phyloP scores from a whole-genome alignment of 2,888 invertebrate genomes.

The Hipparchia semele region DNA sequence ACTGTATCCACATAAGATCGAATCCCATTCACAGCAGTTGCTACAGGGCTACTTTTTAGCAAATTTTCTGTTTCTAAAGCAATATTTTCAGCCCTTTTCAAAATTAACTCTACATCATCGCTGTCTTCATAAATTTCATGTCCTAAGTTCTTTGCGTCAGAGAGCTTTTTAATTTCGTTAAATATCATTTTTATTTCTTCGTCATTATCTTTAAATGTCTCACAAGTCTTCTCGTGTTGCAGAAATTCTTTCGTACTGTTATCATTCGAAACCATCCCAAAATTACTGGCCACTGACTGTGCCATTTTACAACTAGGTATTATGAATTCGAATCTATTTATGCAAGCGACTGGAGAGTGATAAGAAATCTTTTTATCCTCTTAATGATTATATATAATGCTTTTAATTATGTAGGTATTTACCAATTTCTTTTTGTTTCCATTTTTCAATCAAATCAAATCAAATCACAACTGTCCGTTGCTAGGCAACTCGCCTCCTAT shows the following conservation, averaged over 20 bases:
- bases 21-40: constrained; percentile 43
- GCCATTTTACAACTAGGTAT: constrained; percentile 49
- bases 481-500: constrained; percentile 36
- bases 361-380: not conserved
- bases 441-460: constrained; percentile 19
- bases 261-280: constrained; percentile 63
- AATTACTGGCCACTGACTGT: constrained; percentile 45
- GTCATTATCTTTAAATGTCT: constrained; percentile 73
- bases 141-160: constrained; percentile 57
- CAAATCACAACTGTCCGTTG: constrained; percentile 34
- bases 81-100: constrained; percentile 73
- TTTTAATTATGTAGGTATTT: not conserved
- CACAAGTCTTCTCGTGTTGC: constrained; percentile 70
- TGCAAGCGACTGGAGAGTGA: not conserved
- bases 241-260: constrained; percentile 76
- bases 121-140: constrained; percentile 59
- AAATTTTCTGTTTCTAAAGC: constrained; percentile 69
- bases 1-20: constrained; percentile 44
- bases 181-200: constrained; percentile 87
- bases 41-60: constrained; percentile 62
- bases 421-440: not conserved
- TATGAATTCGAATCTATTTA: not conserved
- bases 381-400: no score
- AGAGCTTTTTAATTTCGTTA: constrained; percentile 85
- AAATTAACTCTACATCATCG: constrained; percentile 73